These are phyloP conservation scores for Zonitis immaculata DNA, from an alignment of 2,888 invertebrate species.

Conservation along the genomic window DNA sequence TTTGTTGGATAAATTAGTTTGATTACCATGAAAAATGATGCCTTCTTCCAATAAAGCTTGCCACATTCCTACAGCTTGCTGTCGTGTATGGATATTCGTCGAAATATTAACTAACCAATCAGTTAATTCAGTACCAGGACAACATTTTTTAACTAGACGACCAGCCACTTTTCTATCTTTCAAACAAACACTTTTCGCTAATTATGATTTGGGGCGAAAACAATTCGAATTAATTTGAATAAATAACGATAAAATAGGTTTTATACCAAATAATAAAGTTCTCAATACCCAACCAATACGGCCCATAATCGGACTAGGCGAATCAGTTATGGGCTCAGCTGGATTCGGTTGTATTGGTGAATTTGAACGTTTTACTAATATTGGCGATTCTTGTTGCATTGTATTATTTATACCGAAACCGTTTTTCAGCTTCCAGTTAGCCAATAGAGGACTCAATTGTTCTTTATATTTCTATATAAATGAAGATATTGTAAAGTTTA, in stretches of 20 bases:
- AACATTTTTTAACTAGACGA: constrained; percentile 61
- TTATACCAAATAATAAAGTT: constrained; percentile 59
- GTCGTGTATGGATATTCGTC: constrained; percentile 58
- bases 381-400: constrained; percentile 47
- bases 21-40: constrained; percentile 68
- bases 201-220: constrained; percentile 44
- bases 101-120: constrained; percentile 71
- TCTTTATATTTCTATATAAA: background rate
- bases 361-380: constrained; percentile 48
- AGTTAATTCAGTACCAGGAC: constrained; percentile 75
- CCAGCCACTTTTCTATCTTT: constrained; percentile 55
- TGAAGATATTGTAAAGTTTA: too few relatives aligned
- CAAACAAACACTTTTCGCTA: constrained; percentile 47
- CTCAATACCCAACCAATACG: constrained; percentile 67
- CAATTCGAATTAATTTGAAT: background rate
- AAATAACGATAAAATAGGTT: background rate
- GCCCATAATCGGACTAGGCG: constrained; percentile 62
- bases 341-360: constrained; percentile 64
- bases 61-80: constrained; percentile 78
- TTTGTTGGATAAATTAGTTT: background rate
- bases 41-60: constrained; percentile 77
- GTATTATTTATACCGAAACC: constrained; percentile 38
- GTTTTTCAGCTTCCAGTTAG: background rate
- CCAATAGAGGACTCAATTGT: background rate
- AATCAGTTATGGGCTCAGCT: constrained; percentile 62